Percentiles rank a stretch among this genome's conserved stretches.
phyloP scores from a whole-genome alignment of 2,113 vertebrate species.

The Corydoras sp. region DNA sequence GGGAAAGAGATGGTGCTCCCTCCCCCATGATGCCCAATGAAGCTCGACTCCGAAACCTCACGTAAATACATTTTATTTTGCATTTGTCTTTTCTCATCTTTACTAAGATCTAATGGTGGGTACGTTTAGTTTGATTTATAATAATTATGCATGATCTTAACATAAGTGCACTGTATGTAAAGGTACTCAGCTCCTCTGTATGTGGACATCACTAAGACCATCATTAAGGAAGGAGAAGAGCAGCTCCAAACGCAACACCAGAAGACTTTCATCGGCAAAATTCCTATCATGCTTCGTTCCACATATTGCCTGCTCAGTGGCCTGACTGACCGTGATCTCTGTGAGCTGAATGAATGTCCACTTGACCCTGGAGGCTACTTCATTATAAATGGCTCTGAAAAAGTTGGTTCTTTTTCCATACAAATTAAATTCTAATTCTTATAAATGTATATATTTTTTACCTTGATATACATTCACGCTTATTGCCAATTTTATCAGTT shows the following conservation, averaged over 20 bases:
- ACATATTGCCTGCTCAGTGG: conserved; percentile 93
- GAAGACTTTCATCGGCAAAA: conserved; percentile 98
- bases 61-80: conserved; percentile 60
- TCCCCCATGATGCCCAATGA: conserved; percentile 99
- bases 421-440: not conserved
- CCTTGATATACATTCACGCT: too few species aligned
- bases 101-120: not conserved
- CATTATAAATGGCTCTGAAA: conserved; percentile 98
- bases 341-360: conserved; percentile 94
- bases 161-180: not conserved
- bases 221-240: conserved; percentile 95
- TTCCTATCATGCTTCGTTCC: conserved; percentile 97
- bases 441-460: too few species aligned
- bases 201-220: conserved; percentile 97
- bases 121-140: not conserved
- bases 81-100: not conserved
- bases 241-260: conserved; percentile 96
- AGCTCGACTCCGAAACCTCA: conserved; percentile 90
- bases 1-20: conserved; percentile 96
- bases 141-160: not conserved
- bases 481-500: too few species aligned
- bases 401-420: conserved; percentile 62
- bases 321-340: conserved; percentile 90
- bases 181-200: conserved; percentile 97
- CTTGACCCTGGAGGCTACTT: conserved; percentile 97